phyloP scores from a whole-genome alignment of 2,797 vertebrate species.

The Ficedula albicollis region DNA sequence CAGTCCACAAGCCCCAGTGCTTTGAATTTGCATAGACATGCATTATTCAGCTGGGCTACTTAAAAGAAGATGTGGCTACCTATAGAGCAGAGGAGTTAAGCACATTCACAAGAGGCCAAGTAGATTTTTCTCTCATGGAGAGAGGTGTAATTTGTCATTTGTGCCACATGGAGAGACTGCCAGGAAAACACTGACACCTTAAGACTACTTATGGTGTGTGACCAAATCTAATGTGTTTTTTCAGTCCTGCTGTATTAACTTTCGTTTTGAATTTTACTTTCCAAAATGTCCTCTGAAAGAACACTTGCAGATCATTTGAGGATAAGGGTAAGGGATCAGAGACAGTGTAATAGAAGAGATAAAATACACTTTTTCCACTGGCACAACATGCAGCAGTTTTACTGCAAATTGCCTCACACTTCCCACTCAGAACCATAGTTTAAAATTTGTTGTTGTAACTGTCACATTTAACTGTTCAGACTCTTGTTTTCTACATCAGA shows the following conservation, averaged over 20 bases:
- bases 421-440: constrained; percentile 8
- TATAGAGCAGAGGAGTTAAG: neutral
- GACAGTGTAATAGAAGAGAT: neutral
- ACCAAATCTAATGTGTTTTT: neutral
- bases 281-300: neutral
- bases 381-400: neutral
- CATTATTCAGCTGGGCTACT: neutral
- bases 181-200: neutral
- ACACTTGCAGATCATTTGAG: neutral
- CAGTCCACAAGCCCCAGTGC: neutral
- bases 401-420: constrained; percentile 14
- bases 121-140: neutral
- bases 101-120: neutral
- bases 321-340: neutral
- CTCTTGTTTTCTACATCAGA: neutral
- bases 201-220: neutral
- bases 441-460: neutral
- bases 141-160: neutral
- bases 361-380: neutral
- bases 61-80: neutral
- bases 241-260: neutral
- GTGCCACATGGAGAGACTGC: neutral
- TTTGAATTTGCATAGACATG: neutral
- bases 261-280: neutral
- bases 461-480: neutral